These are phyloP conservation scores for Cerastis leucographa DNA, from an alignment of 2,888 invertebrate species.

Conservation along the genomic window DNA sequence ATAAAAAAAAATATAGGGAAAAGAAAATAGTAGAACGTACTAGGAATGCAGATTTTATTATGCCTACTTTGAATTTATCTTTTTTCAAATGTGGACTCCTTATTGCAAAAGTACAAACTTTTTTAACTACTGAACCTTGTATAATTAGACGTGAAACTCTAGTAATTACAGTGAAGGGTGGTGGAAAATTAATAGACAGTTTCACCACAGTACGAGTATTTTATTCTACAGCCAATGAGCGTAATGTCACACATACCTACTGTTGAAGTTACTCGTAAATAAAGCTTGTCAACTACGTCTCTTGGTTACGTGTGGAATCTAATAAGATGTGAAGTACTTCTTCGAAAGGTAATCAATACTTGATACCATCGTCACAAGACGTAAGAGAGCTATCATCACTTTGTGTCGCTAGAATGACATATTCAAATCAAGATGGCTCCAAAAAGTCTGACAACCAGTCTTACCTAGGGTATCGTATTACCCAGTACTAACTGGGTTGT, in stretches of 20 bases:
- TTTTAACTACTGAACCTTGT: not conserved
- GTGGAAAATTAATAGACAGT: too few relatives aligned
- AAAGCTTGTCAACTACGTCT: not conserved
- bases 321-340: not conserved
- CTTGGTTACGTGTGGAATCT: constrained; percentile 17
- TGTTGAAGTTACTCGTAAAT: constrained; percentile 1
- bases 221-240: not conserved
- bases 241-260: not conserved
- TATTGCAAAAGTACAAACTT: not conserved
- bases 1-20: not conserved
- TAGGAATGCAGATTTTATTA: not conserved
- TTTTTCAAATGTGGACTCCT: not conserved
- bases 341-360: not conserved
- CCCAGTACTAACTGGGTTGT: too few relatives aligned
- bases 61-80: not conserved
- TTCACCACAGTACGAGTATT: not conserved
- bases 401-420: not conserved
- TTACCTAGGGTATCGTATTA: too few relatives aligned
- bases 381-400: not conserved
- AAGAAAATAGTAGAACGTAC: not conserved
- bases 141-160: not conserved
- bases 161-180: too few relatives aligned
- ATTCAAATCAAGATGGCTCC: not conserved
- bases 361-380: not conserved
- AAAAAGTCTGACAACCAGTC: too few relatives aligned